Percentiles rank a stretch among this genome's conserved stretches.
Evolutionary conservation across 2,113 vertebrate genomes (phyloP).

Genomic region (Abramis brama): DNA sequence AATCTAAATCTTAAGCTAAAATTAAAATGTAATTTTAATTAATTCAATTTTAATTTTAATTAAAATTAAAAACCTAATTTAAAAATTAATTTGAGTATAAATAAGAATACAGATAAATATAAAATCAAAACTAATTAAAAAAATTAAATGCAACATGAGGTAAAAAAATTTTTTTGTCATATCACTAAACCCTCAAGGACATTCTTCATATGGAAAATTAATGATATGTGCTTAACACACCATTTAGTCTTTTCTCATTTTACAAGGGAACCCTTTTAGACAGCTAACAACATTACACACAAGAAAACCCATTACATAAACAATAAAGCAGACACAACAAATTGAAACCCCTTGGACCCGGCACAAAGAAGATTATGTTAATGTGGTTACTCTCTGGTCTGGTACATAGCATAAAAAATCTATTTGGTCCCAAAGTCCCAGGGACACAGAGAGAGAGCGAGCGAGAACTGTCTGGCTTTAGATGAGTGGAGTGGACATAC

Average conservation of each 20-base stretch:
- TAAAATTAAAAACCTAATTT: not conserved
- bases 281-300: constrained; percentile 33
- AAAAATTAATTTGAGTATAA: not conserved
- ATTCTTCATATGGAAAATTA: constrained; percentile 28
- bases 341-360: constrained; percentile 56
- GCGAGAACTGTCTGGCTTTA: not conserved
- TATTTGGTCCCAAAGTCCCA: constrained; percentile 35
- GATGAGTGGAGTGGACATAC: constrained; percentile 3
- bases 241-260: constrained; percentile 29
- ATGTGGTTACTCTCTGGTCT: constrained; percentile 44
- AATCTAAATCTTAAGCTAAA: not conserved
- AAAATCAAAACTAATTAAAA: not conserved
- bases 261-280: not conserved
- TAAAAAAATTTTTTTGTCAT: not conserved
- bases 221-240: constrained; percentile 29
- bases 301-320: constrained; percentile 45
- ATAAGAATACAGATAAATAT: not conserved
- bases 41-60: no score
- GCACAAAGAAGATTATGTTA: constrained; percentile 56
- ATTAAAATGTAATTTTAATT: no score
- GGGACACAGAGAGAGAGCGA: constrained; percentile 18
- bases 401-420: constrained; percentile 45
- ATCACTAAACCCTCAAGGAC: constrained; percentile 6
- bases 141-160: not conserved
- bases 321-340: constrained; percentile 50